Evolutionary conservation across 1,140 invertebrate genomes (phyloP).

Genomic region (Ips nitidus): DNA sequence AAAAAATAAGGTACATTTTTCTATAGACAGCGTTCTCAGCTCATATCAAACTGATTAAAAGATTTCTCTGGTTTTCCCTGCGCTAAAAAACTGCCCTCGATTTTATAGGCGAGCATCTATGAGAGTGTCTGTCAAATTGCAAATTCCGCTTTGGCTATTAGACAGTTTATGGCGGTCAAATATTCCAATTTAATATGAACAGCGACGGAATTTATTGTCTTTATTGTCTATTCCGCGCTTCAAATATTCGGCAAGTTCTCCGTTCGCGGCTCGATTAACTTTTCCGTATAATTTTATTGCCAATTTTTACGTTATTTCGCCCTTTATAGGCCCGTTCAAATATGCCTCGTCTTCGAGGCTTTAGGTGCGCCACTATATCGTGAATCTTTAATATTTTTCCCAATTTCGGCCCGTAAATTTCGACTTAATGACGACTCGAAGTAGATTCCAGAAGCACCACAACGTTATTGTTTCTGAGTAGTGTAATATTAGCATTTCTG

Average conservation of each 20-base stretch:
- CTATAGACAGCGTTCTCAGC: too few relatives aligned
- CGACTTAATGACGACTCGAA: not conserved
- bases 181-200: slow-evolving; percentile 48
- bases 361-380: not conserved
- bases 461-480: not conserved
- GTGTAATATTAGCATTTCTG: not conserved
- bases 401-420: not conserved
- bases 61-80: too few relatives aligned
- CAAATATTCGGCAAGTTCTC: slow-evolving; percentile 48
- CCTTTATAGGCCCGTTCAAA: slow-evolving; percentile 15
- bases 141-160: slow-evolving; percentile 46
- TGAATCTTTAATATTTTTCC: not conserved
- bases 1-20: too few relatives aligned
- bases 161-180: slow-evolving; percentile 50
- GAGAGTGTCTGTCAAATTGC: slow-evolving; percentile 43
- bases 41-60: too few relatives aligned
- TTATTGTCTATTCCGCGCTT: slow-evolving; percentile 42
- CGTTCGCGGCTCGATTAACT: slow-evolving; percentile 45
- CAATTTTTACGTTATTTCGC: slow-evolving; percentile 44
- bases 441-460: not conserved
- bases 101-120: slow-evolving; percentile 22
- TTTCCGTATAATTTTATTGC: slow-evolving; percentile 48
- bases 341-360: not conserved
- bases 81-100: not conserved
- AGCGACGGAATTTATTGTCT: slow-evolving; percentile 48